Evolutionary conservation across 2,888 invertebrate genomes (phyloP).

Genomic region (Morpho helenor): DNA sequence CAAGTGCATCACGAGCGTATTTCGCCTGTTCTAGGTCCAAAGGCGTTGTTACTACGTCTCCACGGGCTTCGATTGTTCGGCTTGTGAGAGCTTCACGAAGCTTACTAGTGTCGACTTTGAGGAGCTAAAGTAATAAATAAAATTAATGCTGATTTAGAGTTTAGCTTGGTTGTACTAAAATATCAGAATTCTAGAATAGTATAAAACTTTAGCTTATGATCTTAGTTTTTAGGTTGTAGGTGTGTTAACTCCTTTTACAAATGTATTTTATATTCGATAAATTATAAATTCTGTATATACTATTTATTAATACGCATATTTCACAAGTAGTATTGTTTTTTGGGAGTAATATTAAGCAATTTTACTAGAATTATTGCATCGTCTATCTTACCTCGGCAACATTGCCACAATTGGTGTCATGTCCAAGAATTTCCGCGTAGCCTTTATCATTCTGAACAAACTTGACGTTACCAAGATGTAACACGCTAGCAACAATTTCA

Average conservation of each 20-base stretch:
- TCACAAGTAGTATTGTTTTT: no score
- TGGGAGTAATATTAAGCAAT: no score
- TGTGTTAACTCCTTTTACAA: no score
- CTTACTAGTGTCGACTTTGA: constrained; percentile 83
- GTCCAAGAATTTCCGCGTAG: constrained; percentile 82
- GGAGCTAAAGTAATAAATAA: constrained; percentile 69
- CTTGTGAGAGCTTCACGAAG: constrained; percentile 87
- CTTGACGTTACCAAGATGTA: constrained; percentile 92
- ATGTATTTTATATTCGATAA: no score
- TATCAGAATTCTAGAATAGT: no score
- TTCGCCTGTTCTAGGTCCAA: constrained; percentile 89
- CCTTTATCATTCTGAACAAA: constrained; percentile 86
- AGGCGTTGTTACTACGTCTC: constrained; percentile 90
- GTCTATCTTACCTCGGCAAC: constrained; percentile 81
- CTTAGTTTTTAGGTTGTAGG: no score
- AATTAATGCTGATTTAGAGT: no score
- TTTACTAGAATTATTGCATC: neutral
- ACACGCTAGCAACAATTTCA: constrained; percentile 88
- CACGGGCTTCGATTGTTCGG: constrained; percentile 91
- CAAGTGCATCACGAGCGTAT: constrained; percentile 93
- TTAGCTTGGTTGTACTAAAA: no score
- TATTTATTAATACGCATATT: no score
- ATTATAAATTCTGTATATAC: no score
- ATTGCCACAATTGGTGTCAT: constrained; percentile 75
- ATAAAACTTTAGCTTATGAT: no score